Conservation (phyloP, 2,797 vertebrate genomes). For the Pantherophis alleghaniensis region DNA sequence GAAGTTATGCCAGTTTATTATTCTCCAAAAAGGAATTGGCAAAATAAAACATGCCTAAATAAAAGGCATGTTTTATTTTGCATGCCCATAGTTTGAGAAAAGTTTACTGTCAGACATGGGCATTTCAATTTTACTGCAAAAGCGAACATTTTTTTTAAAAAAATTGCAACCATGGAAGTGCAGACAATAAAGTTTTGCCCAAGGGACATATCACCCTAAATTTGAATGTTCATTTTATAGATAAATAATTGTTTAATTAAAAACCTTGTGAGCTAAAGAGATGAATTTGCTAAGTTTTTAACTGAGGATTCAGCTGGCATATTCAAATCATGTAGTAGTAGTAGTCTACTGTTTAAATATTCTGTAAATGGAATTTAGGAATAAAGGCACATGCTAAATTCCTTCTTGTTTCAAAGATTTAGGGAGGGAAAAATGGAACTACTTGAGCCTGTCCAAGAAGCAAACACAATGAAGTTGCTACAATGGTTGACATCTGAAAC, state of each 20-base stretch:
- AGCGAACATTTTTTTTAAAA: background rate
- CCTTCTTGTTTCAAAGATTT: background rate
- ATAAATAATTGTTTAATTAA: background rate
- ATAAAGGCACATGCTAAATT: background rate
- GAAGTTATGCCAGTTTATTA: background rate
- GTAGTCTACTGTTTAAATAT: background rate
- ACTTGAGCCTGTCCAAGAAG: background rate
- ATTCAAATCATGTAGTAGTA: background rate
- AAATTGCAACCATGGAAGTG: background rate
- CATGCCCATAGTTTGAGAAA: background rate
- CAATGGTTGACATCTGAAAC: background rate
- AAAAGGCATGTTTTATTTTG: background rate
- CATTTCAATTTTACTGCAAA: background rate
- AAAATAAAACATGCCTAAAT: too few species aligned
- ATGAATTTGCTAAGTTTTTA: background rate
- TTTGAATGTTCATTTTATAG: background rate
- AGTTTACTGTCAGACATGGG: rapidly evolving
- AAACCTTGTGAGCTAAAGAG: background rate
- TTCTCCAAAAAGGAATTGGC: background rate
- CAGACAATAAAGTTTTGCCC: constrained; percentile 14
- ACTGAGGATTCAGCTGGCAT: background rate
- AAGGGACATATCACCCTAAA: constrained; percentile 9
- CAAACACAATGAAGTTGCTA: background rate
- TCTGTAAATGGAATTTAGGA: background rate
- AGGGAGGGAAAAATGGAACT: background rate